These are phyloP conservation scores for Apodemia duryi DNA, from an alignment of 2,888 invertebrate genomes.

Conservation along the genomic window DNA sequence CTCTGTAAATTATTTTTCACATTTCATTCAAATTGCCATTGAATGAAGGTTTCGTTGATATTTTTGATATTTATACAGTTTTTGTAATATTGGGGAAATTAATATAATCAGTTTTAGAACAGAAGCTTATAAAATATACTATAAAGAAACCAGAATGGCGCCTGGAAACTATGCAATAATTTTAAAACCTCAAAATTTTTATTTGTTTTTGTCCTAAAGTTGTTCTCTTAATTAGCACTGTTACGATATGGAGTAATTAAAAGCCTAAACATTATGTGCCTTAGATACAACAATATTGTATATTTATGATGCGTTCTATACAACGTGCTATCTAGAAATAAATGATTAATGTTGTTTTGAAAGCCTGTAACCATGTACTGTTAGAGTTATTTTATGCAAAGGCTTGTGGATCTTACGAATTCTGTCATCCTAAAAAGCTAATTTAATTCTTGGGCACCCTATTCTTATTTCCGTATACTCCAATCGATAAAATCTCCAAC, in stretches of 20 bases:
- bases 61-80: no score
- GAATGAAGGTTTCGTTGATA: no score
- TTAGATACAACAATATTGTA: conserved; percentile 81
- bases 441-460: conserved; percentile 22
- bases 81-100: no score
- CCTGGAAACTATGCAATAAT: not conserved
- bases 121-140: no score
- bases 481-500: conserved; percentile 26
- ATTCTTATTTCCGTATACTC: conserved; percentile 17
- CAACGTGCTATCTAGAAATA: conserved; percentile 79
- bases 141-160: not conserved
- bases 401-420: conserved; percentile 50
- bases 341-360: conserved; percentile 70
- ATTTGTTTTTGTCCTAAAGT: conserved; percentile 46
- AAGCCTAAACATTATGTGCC: conserved; percentile 81
- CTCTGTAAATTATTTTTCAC: no score
- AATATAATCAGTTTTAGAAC: no score
- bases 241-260: conserved; percentile 75
- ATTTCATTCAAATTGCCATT: no score
- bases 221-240: conserved; percentile 63
- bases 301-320: conserved; percentile 79
- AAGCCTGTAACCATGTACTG: conserved; percentile 61
- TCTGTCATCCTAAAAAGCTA: conserved; percentile 30
- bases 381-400: conserved; percentile 65
- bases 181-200: not conserved